Base-by-base conservation (phyloP, 2,888 invertebrate genomes). In the Altica lythri region DNA sequence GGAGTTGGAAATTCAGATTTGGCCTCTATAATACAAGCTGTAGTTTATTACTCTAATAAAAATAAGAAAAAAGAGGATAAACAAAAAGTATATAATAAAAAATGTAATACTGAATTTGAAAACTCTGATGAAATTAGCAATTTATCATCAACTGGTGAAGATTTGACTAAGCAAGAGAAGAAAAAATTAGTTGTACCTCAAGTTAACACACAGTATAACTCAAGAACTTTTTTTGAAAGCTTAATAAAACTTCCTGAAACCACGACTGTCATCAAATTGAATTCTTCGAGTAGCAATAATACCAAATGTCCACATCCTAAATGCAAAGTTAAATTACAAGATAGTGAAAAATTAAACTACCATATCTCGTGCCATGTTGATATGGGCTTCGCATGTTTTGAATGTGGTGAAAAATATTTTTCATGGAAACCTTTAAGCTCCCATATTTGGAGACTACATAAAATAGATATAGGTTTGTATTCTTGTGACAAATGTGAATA, bases 391-490 rank as follows among this genome's bases (percentile, higher is more conserved):
- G 77, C 77, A 18, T 92, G 92, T 74, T 83, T 82, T 0, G 86
- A 89, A 69, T 92, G 92, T 72, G 76, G 79, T 0, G 77, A 78
- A 54, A 68, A 74, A 9, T 82, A 80, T 66, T 64, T 72, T 1
- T 80, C 80, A 5, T 89, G 89, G 80, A 85, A 86, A 63, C 79
- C 82, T 0, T 70, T 91, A n/a, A 86, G 88, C 55, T 83, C 86
- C 2, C 93, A 93, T 71, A 77, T 92, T 38, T 93, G 92, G 92
- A 82, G 86, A 43, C 69, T 77, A 0, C 92, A 93, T 71, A 79
- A 81, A 38, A 81, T 91, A 6, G 91, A 92, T 68, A 83, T 91
- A 80, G 93, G 92, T 68, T 74, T 93, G 35, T 87, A 86, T 43
- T 82, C 85, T 1, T 93, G 92, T 74, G 83, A 86, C 63, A 77